Conservation (phyloP, 2,113 vertebrate species). For the Entelurus aequoreus region DNA sequence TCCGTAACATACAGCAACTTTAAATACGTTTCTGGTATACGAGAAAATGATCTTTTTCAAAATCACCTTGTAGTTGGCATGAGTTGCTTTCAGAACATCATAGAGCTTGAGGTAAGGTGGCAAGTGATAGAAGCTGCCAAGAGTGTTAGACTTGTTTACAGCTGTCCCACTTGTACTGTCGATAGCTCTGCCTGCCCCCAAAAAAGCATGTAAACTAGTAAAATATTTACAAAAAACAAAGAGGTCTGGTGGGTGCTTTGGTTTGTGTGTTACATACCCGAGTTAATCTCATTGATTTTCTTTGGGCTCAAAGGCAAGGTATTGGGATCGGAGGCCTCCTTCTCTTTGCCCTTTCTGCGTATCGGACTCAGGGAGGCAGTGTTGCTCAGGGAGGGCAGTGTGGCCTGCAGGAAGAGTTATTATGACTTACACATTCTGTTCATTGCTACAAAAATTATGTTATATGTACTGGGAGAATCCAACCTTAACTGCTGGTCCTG, state of each 20-base stretch:
- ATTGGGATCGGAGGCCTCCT: conserved; percentile 76
- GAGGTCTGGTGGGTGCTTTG: not conserved
- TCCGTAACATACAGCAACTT: too few relatives aligned
- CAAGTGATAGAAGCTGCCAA: conserved; percentile 93
- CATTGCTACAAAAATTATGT: not conserved
- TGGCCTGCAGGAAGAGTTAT: conserved; percentile 70
- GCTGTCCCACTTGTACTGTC: conserved; percentile 77
- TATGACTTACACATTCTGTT: not conserved
- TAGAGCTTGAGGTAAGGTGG: conserved; percentile 93
- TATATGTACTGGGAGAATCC: not conserved
- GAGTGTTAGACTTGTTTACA: conserved; percentile 83
- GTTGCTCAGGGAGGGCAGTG: conserved; percentile 87
- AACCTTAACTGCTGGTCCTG: conserved; percentile 90
- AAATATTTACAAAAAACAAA: conserved; percentile 1
- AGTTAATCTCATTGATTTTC: conserved; percentile 79
- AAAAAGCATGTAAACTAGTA: not conserved
- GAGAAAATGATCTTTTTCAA: not conserved
- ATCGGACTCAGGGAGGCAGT: conserved; percentile 95
- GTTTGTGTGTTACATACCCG: conserved; percentile 69
- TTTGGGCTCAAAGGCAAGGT: conserved; percentile 87
- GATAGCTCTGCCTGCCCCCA: conserved; percentile 76
- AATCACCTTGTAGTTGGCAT: conserved; percentile 92
- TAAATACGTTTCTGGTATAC: not conserved
- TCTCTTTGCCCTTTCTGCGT: conserved; percentile 91
- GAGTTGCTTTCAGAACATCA: conserved; percentile 93